Percentiles rank a stretch among this genome's conserved stretches.
These are phyloP conservation scores for Hydra vulgaris DNA, from an alignment of 30 jellyfish, hydroid and myxozoan genomes.

Conservation along the genomic window DNA sequence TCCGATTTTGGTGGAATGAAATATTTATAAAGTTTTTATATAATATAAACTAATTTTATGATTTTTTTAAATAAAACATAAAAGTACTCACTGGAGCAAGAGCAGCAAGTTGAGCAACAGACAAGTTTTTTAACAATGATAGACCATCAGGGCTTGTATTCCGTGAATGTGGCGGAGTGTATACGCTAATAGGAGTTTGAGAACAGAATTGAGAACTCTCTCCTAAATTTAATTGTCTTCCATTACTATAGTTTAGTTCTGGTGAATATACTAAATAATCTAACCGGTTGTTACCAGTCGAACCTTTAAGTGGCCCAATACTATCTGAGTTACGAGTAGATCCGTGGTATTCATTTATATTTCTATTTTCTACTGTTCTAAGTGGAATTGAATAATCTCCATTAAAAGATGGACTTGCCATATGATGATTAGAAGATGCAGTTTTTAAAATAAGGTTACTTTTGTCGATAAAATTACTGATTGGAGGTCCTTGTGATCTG, in stretches of 20 bases:
- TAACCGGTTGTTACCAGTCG: conserved; percentile 9
- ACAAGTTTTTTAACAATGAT: conserved; percentile 34
- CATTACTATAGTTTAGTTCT: conserved; percentile 20
- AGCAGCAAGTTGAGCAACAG: conserved; percentile 26
- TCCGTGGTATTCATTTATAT: neutral
- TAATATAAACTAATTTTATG: neutral
- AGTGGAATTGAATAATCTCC: neutral
- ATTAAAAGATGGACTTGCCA: neutral
- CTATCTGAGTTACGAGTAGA: neutral
- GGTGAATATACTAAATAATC: conserved; percentile 72
- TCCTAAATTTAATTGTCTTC: conserved; percentile 15
- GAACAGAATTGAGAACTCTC: neutral
- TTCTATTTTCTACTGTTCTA: neutral
- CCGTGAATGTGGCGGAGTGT: conserved; percentile 74
- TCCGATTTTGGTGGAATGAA: no score
- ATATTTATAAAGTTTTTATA: neutral
- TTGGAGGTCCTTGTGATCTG: neutral
- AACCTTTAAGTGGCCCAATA: neutral
- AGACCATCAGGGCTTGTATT: conserved; percentile 67
- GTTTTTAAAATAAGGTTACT: neutral
- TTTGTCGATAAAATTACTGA: neutral
- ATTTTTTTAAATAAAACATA: neutral
- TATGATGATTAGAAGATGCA: neutral
- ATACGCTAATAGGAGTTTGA: conserved; percentile 33
- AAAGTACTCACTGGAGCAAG: conserved; percentile 43